Base-by-base conservation (phyloP, 2,888 invertebrate species). In the Heteromurus nitidus region DNA sequence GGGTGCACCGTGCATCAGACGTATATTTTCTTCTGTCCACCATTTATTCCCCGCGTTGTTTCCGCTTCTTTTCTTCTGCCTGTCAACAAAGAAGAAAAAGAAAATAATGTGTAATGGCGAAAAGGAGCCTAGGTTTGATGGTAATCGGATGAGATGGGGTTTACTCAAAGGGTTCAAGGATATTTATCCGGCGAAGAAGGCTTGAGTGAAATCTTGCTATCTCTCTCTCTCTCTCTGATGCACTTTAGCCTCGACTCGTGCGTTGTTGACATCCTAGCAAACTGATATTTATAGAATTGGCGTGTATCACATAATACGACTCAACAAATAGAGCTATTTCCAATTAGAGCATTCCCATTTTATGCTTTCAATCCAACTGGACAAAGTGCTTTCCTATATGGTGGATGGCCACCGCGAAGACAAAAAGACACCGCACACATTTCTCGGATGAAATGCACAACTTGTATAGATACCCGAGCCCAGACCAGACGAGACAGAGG, bases 231-330 rank as follows among this genome's bases (percentile, higher is more conserved):
- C 1, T 42, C 42, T 75, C 62, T 47, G 76, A 76, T 76, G 76
- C 76, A 76, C 76, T 76, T 76, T 67, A 68, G 58, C 68, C 31
- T 47, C n/a, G n/a, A n/a, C n/a, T n/a, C n/a, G n/a, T 67, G 47
- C 47, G 47, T 47, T 47, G 65, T n/a, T n/a, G n/a, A n/a, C n/a
- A n/a, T n/a, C n/a, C n/a, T n/a, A n/a, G n/a, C n/a, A n/a, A n/a
- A n/a, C n/a, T n/a, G n/a, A n/a, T n/a, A n/a, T n/a, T n/a, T n/a
- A n/a, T n/a, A n/a, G n/a, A n/a, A n/a, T n/a, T n/a, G n/a, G n/a
- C n/a, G n/a, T n/a, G n/a, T n/a, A n/a, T n/a, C n/a, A n/a, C n/a
- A n/a, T n/a, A n/a, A n/a, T n/a, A n/a, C n/a, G n/a, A n/a, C n/a
- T n/a, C n/a, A n/a, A n/a, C n/a, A n/a, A n/a, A n/a, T n/a, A n/a